Evolutionary conservation across 2,888 invertebrate genomes (phyloP).

Genomic region (Eudemis profundana): DNA sequence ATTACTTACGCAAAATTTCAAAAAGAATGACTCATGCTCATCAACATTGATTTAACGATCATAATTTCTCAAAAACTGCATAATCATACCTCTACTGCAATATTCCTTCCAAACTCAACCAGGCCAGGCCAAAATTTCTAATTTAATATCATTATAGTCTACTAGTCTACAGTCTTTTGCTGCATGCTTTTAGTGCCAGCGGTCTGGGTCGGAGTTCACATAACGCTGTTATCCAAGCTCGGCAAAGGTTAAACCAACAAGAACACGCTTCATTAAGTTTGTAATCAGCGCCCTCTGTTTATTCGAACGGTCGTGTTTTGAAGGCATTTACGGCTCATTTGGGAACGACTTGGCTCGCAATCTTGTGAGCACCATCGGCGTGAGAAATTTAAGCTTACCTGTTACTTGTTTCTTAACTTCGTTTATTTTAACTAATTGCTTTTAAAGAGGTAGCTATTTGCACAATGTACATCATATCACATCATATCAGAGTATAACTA

Average conservation of each 20-base stretch:
- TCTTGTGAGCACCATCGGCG: slow-evolving; percentile 4
- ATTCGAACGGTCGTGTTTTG: slow-evolving; percentile 16
- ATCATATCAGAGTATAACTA: background rate
- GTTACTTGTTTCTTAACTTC: slow-evolving; percentile 1
- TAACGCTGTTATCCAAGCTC: slow-evolving; percentile 10
- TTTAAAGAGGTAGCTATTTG: background rate
- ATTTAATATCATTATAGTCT: too few relatives aligned
- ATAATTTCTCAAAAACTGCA: too few relatives aligned
- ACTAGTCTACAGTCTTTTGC: background rate
- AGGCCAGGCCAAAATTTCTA: too few relatives aligned
- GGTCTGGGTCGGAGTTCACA: background rate
- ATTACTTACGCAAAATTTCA: too few relatives aligned
- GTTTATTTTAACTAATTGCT: slow-evolving; percentile 5
- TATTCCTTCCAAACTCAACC: too few relatives aligned
- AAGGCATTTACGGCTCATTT: slow-evolving; percentile 21
- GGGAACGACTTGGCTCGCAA: slow-evolving; percentile 10
- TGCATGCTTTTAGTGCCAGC: slow-evolving; percentile 4
- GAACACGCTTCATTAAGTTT: slow-evolving; percentile 13
- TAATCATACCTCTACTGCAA: too few relatives aligned
- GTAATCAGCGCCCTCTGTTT: slow-evolving; percentile 15
- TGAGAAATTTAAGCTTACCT: slow-evolving; percentile 14
- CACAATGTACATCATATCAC: background rate
- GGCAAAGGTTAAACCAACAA: background rate
- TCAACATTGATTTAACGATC: too few relatives aligned
- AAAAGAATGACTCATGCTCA: too few relatives aligned